Evolutionary conservation across 2,797 vertebrate genomes (phyloP), one percentile per base, ranked within the genome.

Genomic region (Serranus cabrilla): DNA sequence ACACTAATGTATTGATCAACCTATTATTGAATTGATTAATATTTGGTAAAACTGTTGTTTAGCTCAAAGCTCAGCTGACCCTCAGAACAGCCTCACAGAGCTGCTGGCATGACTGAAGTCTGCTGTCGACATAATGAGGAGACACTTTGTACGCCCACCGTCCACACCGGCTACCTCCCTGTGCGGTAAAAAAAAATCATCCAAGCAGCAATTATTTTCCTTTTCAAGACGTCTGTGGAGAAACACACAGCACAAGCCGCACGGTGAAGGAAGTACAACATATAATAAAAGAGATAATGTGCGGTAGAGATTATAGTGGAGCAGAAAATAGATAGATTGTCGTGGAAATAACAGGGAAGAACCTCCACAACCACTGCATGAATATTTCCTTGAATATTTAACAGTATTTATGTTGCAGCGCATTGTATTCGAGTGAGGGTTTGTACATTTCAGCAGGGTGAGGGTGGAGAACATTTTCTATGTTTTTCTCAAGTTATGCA

Each of bases 401-500:
- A 52, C 7, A 14, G 4, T 40, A 6, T 17, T n/a, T 37, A 31
- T 8, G 51, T 10, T 39, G 5, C 21, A 63, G 69, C 23, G 42
- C 27, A 31, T 54, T 71, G 31, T 75, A 59, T 46, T 50, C 59
- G 1, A 42, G 17, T 51, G 31, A 61, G 13, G 37, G 8, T 66
- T 63, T 11, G 58, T 16, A 37, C 23, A 47, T 64, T 51, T 43
- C 23, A 63, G 67, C n/a, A 21, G 23, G 17, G 23, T 40, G 43
- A 56, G 2, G 13, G 39, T 34, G 52, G 64, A 58, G 23, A 56
- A 37, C 51, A 25, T 68, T 75, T 64, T 68, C 31, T 65, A 39
- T 62, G 63, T 77, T 70, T 75, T 58, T 64, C 25, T 47, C 49
- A 66, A 64, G 56, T 27, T 45, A 46, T 76, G 25, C 7, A 25